Evolutionary conservation across 2,888 invertebrate genomes (phyloP), one percentile per base, ranked within the genome.

Genomic region (Lottia scabra): DNA sequence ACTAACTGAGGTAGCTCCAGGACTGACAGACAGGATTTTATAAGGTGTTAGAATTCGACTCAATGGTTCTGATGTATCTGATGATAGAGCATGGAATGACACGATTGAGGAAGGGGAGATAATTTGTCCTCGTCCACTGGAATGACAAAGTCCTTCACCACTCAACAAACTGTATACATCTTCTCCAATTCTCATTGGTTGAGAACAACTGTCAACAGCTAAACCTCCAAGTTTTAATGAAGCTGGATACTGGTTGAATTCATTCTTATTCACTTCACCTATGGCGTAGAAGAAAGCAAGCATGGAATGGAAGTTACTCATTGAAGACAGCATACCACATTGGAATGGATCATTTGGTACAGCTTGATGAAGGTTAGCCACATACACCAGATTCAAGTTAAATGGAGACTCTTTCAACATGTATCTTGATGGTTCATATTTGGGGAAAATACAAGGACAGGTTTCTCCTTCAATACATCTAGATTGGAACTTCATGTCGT

Each of bases 221-320:
- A 89, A 74, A 4, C 88, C 89, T n/a, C 89, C 86, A 48, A 88
- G 80, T 66, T 83, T 80, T 45, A 85, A 75, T 4, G 82, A 81
- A 23, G 80, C 78, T 63, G 83, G 78, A 56, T 82, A 77, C 12
- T 75, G 70, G 6, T 71, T 70, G 63, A 80, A 79, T 1, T 46
- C 46, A 67, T 90, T 88, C 16, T 77, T 74, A 78, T 90, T 90
- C 30, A 90, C 85, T 15, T 83, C 75, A 63, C 88, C 85, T 26
- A 91, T 84, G 8, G 90, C 90, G 77, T 87, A 90, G 71, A 88
- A 87, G 68, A 90, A 87, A 1, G 90, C 90, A 65, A 90, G 83
- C 68, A 90, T 77, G 67, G 87, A 85, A 75, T 90, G 88, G 76
- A 90, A 87, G 46, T 87, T 82, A 10, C 78, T 76, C 19, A 81